Conservation (phyloP, 2,888 invertebrate species). For the Lepidochrysops patricia region DNA sequence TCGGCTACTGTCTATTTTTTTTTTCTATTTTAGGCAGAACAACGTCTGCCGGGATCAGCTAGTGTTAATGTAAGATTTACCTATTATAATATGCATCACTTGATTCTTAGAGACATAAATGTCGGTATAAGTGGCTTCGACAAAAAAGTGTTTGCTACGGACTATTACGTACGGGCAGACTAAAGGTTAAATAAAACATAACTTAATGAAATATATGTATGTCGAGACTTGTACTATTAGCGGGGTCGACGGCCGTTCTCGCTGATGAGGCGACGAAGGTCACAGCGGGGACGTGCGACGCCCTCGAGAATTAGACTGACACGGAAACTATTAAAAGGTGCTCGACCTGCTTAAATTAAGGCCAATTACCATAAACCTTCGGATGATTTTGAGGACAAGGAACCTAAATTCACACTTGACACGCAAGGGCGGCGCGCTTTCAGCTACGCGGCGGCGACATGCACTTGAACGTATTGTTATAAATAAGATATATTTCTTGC, state of each 20-base stretch:
- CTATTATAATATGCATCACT: no score
- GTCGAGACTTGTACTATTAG: conserved; percentile 34
- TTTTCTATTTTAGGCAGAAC: no score
- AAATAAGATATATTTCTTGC: no score
- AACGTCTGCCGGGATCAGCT: no score
- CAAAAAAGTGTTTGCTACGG: conserved; percentile 14
- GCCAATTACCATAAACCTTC: neutral
- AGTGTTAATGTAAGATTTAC: no score
- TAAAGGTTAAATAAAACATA: conserved; percentile 22
- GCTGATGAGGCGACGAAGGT: conserved; percentile 59
- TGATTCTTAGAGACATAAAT: no score
- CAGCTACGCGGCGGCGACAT: neutral
- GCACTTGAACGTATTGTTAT: no score
- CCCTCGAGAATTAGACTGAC: conserved; percentile 33
- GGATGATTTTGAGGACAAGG: conserved; percentile 18
- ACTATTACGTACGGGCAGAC: conserved; percentile 1
- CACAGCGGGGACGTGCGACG: conserved; percentile 46
- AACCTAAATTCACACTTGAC: conserved; percentile 5
- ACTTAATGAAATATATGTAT: conserved; percentile 28
- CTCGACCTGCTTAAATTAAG: conserved; percentile 24
- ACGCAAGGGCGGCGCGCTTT: neutral
- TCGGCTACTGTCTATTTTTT: no score
- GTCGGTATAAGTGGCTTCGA: neutral
- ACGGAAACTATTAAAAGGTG: conserved; percentile 29
- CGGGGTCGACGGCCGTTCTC: conserved; percentile 51